Base-by-base conservation (phyloP, 1,140 invertebrate genomes). In the Eufriesea mexicana region DNA sequence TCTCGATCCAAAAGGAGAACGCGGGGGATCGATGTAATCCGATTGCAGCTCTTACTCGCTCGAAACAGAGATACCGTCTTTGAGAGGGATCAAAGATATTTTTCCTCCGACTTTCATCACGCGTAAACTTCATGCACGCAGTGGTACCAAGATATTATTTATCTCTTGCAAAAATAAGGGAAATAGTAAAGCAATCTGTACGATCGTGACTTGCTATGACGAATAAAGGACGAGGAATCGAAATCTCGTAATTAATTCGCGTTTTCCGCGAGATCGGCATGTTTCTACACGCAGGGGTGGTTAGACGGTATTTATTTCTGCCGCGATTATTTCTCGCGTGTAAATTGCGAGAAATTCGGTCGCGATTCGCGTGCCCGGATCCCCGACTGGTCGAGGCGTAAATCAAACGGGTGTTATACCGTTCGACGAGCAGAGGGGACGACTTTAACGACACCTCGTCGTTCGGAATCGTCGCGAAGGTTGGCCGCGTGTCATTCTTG, bases 361-460 rank as follows among this genome's bases (percentile, higher is more conserved):
- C 61, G 6, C 61, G 61, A 5, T 51, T 51, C 18, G 25, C n/a
- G 18, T 16, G 76, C 8, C 8, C 47, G 49, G n/a, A 9, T 28
- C 42, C n/a, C 20, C 25, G 23, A 16, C 25, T 6, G 45, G 5
- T 54, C 28, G 8, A 6, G 7, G 42, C 54, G 85, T 86, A 86
- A 86, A 74, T 71, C 84, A 82, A 75, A 12, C 35, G 14, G 35
- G 28, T 57, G 57, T 86, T 72, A 67, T 72, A 71, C 71, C 72
- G 57, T 82, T 76, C 61, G 66, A 5, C 61, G 71, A 42, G 47
- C 20, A 51, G 42, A 14, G 35, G 35, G 23, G 54, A 54, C 75
- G 62, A 89, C 90, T 90, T 91, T 91, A 91, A 67, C 64, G 64
- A 67, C 64, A 64, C 64, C 51, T 14, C 42, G 42, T 45, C 23